These are phyloP conservation scores for Lagorchestes hirsutus DNA, from an alignment of 2,797 vertebrate species.

Conservation along the genomic window DNA sequence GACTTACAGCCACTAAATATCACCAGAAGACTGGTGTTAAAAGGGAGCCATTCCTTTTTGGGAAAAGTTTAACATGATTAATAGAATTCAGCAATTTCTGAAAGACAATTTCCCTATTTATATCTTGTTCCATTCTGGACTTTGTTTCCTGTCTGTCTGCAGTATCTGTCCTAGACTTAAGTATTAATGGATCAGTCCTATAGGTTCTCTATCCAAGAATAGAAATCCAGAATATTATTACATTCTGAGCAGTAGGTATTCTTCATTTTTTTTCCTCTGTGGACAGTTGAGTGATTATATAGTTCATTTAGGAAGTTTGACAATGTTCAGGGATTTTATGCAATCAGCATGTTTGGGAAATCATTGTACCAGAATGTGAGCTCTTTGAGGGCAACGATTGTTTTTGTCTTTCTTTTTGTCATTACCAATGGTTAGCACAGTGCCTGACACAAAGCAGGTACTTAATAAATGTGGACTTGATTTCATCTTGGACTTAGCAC, in stretches of 20 bases:
- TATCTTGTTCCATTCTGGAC: not conserved
- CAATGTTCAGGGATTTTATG: not conserved
- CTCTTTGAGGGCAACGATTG: not conserved
- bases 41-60: not conserved
- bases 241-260: not conserved
- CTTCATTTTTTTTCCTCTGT: not conserved
- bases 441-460: not conserved
- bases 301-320: not conserved
- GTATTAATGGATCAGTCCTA: not conserved
- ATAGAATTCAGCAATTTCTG: not conserved
- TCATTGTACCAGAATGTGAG: not conserved
- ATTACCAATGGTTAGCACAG: not conserved
- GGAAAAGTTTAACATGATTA: not conserved
- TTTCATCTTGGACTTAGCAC: not conserved
- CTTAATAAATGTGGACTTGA: not conserved
- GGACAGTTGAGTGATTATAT: not conserved
- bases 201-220: not conserved
- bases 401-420: not conserved
- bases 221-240: not conserved
- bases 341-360: not conserved
- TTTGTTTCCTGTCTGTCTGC: not conserved
- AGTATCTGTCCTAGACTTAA: not conserved
- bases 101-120: not conserved
- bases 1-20: not conserved
- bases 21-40: not conserved